A percentile compares a stretch with the other conserved stretches of the same genome.
phyloP scores from a whole-genome alignment of 2,888 invertebrate genomes.

The Drosophila fulvimacula region DNA sequence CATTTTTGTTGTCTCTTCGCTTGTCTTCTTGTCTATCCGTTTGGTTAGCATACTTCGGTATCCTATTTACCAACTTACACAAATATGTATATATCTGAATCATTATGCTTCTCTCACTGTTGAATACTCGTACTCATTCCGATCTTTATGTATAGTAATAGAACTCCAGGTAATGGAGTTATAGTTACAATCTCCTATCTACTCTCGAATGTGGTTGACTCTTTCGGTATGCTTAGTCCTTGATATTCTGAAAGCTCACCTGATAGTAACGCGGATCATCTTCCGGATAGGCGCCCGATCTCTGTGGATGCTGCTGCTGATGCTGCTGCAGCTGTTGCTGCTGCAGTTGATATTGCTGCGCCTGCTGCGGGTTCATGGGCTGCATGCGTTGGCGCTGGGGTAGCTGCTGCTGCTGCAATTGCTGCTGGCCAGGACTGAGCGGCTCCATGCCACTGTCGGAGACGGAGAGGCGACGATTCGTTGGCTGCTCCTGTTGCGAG shows the following conservation, averaged over 20 bases:
- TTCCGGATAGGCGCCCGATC: conserved; percentile 86
- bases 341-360: conserved; percentile 66
- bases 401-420: conserved; percentile 70
- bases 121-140: no score
- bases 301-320: conserved; percentile 64
- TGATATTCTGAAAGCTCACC: conserved; percentile 57
- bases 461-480: conserved; percentile 86
- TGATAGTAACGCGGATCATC: conserved; percentile 88
- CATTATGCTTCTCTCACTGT: no score
- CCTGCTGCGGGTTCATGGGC: conserved; percentile 71
- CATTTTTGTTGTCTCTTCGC: no score
- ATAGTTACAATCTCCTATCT: no score
- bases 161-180: no score
- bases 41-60: no score
- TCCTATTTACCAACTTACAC: no score
- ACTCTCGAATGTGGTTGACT: no score
- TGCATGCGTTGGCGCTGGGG: conserved; percentile 81
- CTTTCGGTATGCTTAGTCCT: not conserved
- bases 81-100: no score
- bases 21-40: no score
- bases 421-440: conserved; percentile 82
- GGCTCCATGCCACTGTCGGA: conserved; percentile 86
- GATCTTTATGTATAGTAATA: no score
- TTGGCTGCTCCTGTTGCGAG: conserved; percentile 91
- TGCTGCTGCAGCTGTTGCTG: conserved; percentile 75